Evolutionary conservation across 2,888 invertebrate species (phyloP).

Genomic region (Synergus gifuensis): DNA sequence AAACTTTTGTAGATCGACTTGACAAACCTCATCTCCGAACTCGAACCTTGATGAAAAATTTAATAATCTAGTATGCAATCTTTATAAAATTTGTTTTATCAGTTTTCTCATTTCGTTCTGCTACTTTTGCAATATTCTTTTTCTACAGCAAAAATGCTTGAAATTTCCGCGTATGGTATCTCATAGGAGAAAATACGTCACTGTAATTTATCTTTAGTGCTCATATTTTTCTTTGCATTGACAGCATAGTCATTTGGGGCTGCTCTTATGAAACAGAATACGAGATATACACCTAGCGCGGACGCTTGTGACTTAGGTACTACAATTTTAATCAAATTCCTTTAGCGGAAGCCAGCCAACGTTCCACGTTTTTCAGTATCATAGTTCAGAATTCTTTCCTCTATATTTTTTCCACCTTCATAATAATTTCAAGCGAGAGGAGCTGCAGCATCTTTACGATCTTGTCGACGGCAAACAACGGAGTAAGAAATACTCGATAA

Average conservation of each 20-base stretch:
- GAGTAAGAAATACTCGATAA: conserved; percentile 24
- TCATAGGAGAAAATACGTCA: neutral
- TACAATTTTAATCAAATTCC: conserved; percentile 30
- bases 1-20: neutral
- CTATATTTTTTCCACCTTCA: conserved; percentile 20
- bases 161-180: neutral
- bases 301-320: neutral
- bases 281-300: neutral
- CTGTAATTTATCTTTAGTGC: neutral
- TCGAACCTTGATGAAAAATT: neutral
- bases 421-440: conserved; percentile 27
- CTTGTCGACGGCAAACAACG: neutral
- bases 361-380: conserved; percentile 5
- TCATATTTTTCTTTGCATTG: neutral
- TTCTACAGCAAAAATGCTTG: neutral
- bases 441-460: conserved; percentile 11
- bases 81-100: too few species aligned
- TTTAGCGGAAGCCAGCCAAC: conserved; percentile 2
- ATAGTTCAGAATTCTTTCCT: conserved; percentile 15
- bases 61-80: too few species aligned
- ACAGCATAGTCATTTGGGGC: neutral
- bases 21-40: neutral
- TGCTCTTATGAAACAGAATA: conserved; percentile 23
- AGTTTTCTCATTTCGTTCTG: too few species aligned
- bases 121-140: neutral